These are phyloP conservation scores for Bombylius major DNA, from an alignment of 2,888 invertebrate genomes.

Conservation along the genomic window DNA sequence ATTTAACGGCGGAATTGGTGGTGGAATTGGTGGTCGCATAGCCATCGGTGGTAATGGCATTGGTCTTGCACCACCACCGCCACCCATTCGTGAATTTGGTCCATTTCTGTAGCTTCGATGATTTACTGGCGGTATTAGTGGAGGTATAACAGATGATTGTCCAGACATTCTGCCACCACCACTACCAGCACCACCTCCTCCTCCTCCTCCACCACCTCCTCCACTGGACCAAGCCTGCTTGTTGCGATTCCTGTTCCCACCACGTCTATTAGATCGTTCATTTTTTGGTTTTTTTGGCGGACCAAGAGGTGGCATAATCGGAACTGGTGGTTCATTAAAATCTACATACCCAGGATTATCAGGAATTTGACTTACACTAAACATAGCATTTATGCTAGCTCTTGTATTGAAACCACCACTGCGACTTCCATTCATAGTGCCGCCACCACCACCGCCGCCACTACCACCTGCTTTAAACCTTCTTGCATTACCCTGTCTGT, in stretches of 20 bases:
- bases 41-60: conserved; percentile 18
- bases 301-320: conserved; percentile 4
- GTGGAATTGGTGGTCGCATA: conserved; percentile 23
- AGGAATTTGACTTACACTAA: conserved; percentile 32
- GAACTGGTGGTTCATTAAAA: conserved; percentile 30
- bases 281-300: neutral
- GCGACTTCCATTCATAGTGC: neutral
- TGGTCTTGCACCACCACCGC: conserved; percentile 14
- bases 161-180: conserved; percentile 12
- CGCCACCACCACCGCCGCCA: neutral
- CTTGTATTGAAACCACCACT: conserved; percentile 2
- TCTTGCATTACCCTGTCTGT: neutral
- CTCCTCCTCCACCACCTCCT: conserved; percentile 2
- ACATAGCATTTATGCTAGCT: conserved; percentile 24
- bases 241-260: neutral
- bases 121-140: conserved; percentile 17
- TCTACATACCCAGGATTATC: conserved; percentile 36
- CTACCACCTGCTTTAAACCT: neutral
- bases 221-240: neutral
- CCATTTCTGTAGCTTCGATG: conserved; percentile 15
- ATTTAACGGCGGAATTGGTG: conserved; percentile 22
- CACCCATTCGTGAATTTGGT: conserved; percentile 18
- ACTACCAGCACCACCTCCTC: conserved; percentile 5
- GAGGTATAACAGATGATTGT: conserved; percentile 20
- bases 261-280: neutral